These are phyloP conservation scores for Apoderus coryli DNA, from an alignment of 2,888 invertebrate genomes.

Conservation along the genomic window DNA sequence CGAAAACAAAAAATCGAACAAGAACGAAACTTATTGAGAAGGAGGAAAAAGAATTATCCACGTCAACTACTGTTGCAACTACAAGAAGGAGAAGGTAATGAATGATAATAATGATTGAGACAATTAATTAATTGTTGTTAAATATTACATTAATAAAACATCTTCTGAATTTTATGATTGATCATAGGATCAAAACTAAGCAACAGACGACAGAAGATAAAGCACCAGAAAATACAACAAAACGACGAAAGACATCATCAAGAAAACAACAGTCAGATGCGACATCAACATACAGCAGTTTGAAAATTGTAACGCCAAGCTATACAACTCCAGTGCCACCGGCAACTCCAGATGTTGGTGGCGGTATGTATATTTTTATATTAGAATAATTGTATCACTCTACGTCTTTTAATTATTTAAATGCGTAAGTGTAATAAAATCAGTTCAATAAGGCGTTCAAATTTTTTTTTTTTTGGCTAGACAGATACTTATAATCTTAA, in stretches of 20 bases:
- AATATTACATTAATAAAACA: neutral
- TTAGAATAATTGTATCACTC: too few relatives aligned
- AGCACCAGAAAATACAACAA: conserved; percentile 16
- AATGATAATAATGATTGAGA: conserved; percentile 1
- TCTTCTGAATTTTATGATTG: conserved; percentile 6
- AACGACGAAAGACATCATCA: conserved; percentile 19
- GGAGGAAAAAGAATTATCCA: conserved; percentile 20
- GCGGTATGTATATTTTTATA: conserved; percentile 54
- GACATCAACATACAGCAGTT: conserved; percentile 36
- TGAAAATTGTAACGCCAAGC: conserved; percentile 31
- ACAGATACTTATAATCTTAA: too few relatives aligned
- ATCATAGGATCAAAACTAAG: conserved; percentile 20
- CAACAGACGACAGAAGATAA: conserved; percentile 13
- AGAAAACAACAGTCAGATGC: conserved; percentile 32
- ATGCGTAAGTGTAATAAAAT: too few relatives aligned
- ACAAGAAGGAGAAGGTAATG: conserved; percentile 21
- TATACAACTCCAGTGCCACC: conserved; percentile 66
- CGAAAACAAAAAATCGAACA: conserved; percentile 22
- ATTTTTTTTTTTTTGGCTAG: too few relatives aligned
- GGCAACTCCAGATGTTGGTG: conserved; percentile 78
- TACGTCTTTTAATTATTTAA: too few relatives aligned
- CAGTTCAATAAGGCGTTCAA: too few relatives aligned
- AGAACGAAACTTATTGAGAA: conserved; percentile 11
- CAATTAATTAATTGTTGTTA: conserved; percentile 1
- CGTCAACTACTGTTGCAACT: conserved; percentile 14